phyloP scores from a whole-genome alignment of 2,888 invertebrate species.

The Nebria brevicollis region DNA sequence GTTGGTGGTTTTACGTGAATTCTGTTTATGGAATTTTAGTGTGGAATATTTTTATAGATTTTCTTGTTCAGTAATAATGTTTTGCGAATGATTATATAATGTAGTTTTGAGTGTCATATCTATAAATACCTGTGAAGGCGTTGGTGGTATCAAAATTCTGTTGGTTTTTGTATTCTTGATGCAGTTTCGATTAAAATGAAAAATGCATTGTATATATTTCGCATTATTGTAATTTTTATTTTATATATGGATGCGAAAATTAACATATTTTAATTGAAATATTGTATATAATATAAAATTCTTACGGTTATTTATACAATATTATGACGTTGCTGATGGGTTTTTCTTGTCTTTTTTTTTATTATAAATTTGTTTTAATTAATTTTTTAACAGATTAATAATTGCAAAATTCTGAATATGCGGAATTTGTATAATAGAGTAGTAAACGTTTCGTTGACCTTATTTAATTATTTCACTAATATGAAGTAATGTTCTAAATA shows the following conservation, averaged over 20 bases:
- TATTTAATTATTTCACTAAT: neutral
- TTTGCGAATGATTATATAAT: neutral
- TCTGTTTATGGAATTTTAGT: no score
- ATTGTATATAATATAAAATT: neutral
- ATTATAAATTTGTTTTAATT: neutral
- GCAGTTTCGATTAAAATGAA: neutral
- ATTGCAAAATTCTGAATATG: neutral
- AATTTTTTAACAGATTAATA: neutral
- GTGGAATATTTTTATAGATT: neutral
- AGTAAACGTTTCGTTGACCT: neutral
- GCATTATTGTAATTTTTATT: neutral
- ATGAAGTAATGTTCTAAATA: neutral
- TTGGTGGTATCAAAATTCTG: no score
- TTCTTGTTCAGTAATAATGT: neutral
- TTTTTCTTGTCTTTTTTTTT: neutral
- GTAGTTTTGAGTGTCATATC: neutral
- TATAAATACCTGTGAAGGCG: neutral
- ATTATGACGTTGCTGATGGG: neutral
- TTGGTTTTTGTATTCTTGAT: neutral
- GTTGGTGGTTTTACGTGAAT: no score
- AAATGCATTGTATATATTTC: neutral
- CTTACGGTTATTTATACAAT: neutral
- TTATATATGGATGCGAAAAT: neutral
- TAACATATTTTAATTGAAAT: conserved; percentile 1
- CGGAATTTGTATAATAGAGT: neutral